Base-by-base conservation (phyloP, 2,113 vertebrate species). In the Gambusia holbrooki region DNA sequence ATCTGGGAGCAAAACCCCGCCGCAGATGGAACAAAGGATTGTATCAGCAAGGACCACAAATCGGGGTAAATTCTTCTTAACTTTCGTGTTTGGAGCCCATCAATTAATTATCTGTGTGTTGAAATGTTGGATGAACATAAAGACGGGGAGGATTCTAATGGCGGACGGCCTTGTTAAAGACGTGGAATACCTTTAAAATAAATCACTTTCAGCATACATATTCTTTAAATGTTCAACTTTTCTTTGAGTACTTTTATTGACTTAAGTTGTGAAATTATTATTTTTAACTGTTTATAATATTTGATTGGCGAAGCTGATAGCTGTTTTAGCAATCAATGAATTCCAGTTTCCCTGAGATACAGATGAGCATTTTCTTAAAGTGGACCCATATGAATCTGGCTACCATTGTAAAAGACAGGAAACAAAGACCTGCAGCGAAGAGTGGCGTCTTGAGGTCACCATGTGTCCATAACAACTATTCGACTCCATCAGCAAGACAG, bases 1-100 rank as follows among this genome's bases (percentile, higher is more conserved):
- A 92, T 91, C 84, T 93, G 92, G 92, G 80, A 92, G 93, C 92
- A 94, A 95, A 92, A 58, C 51, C 94, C 91, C 89, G 90, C 93
- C 83, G 92, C 91, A 91, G 94, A 93, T 73, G 86, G 87, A 90
- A 94, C 73, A 90, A 87, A 6, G 81, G 82, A 78, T 79, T 78
- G 84, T 81, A 86, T 90, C 85, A 84, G 76, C 83, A 88, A 90
- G 76, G 81, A 84, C 80, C 63, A 63, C 84, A 89, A 83, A 90
- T 87, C 87, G 86, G 74, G 77, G 81, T 80, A 79, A 88, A 83
- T 82, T 90, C 78, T 82, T 70, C 79, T 84, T 75, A 80, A 79
- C 72, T 89, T 28, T 45, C 45, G 75, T 81, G 58, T 54, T 29
- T 42, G 3, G 48, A 72, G 65, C 17, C 32, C 63, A 54, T 14